Base-by-base conservation (phyloP, 53 echinoderm and acorn worm species). In the Crossaster papposus region DNA sequence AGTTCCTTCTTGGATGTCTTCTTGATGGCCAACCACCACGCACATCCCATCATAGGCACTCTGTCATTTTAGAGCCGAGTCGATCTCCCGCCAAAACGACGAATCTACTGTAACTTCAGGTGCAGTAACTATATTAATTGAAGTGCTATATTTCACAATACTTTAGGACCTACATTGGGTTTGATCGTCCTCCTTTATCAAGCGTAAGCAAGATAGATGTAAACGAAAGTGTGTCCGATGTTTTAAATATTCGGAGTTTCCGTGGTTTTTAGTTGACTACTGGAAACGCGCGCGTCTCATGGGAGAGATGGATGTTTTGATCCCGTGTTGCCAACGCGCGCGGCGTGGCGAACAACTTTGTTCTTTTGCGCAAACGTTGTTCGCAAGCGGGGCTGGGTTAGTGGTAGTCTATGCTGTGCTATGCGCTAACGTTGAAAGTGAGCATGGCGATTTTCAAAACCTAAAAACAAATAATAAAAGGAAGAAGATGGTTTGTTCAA, bases 1-100 rank as follows among this genome's bases (percentile, higher is more conserved):
- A 95, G 83, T 79, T 93, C 92, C 77, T 95, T 95, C 79, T 95
- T 95, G 2, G 86, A 90, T 33, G 90, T 92, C 80, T 91, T 94
- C 64, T 85, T 83, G 63, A 94, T 64, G 64, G 80, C 80, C 18
- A 89, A 52, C 89, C 89, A 75, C 52, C 80, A 77, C 14, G 44
- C 51, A n/a, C 62, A 64, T 31, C 51, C 76, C 87, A 87, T 85
- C 17, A 24, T 62, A 15, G 18, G 37, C 36, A 36, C 14, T 77
- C 87, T 35, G 36, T 20, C 85, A 72, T 72, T 72, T 34, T n/a
- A 24, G 64, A n/a, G 36, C 38, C 28, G 10, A 68, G 68, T 23
- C 22, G 22, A 28, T 68, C 28, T 68, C 24, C 68, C 68, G 68
- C 68, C 28, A 26, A 68, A 62, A 68, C 17, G 58, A 58, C 58